phyloP scores from a whole-genome alignment of 2,888 invertebrate genomes.

The Cyaniris semiargus region DNA sequence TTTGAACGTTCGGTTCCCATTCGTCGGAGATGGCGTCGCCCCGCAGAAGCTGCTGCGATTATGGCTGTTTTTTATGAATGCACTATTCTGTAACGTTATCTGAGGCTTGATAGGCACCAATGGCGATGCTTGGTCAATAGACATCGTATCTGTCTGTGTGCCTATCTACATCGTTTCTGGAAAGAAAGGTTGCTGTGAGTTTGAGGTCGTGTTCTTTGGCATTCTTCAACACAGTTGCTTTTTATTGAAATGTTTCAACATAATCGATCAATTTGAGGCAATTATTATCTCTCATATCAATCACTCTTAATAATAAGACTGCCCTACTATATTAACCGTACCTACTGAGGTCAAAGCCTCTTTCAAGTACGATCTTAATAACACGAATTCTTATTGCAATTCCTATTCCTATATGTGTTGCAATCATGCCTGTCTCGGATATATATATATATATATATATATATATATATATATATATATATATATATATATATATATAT shows the following conservation, averaged over 20 bases:
- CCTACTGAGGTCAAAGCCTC: slow-evolving; percentile 4
- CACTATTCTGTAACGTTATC: slow-evolving; percentile 69
- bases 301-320: slow-evolving; percentile 34
- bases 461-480: no score
- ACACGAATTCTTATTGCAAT: slow-evolving; percentile 2
- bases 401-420: no score
- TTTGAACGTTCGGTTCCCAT: slow-evolving; percentile 72
- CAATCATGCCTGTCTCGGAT: not conserved
- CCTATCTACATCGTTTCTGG: slow-evolving; percentile 78
- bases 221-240: slow-evolving; percentile 62
- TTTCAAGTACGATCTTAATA: slow-evolving; percentile 8
- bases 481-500: no score
- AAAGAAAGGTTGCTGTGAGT: slow-evolving; percentile 56
- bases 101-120: slow-evolving; percentile 78
- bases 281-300: slow-evolving; percentile 28
- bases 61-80: slow-evolving; percentile 78
- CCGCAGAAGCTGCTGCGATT: slow-evolving; percentile 79
- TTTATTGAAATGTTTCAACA: slow-evolving; percentile 38
- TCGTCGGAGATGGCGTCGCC: slow-evolving; percentile 68
- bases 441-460: no score
- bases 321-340: slow-evolving; percentile 12
- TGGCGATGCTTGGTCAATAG: slow-evolving; percentile 77
- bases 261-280: slow-evolving; percentile 34
- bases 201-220: not conserved
- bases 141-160: slow-evolving; percentile 71